Percentiles rank a stretch among this genome's conserved stretches.
These are phyloP conservation scores for Thymelicus lineola DNA, from an alignment of 2,888 invertebrate genomes.

Conservation along the genomic window DNA sequence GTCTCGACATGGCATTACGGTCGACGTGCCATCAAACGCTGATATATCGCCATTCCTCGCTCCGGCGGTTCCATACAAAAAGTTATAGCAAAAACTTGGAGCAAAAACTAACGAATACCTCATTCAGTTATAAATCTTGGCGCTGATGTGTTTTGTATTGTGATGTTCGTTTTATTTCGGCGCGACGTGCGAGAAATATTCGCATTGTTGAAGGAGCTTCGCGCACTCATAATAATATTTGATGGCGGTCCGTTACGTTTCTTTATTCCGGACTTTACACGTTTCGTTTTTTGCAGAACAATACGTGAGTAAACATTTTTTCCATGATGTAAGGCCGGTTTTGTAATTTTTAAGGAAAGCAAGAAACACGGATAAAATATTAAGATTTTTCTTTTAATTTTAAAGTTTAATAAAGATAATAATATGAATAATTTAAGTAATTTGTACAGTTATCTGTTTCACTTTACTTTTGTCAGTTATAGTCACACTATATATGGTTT, in stretches of 20 bases:
- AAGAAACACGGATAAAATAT: not conserved
- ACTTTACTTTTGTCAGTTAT: no score
- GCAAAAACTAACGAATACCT: constrained; percentile 35
- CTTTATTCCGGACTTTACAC: constrained; percentile 10
- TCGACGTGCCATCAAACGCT: not conserved
- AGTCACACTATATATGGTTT: no score
- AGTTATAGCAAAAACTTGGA: constrained; percentile 28
- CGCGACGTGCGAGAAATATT: constrained; percentile 23
- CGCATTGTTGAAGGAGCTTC: constrained; percentile 14
- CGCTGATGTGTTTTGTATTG: constrained; percentile 36
- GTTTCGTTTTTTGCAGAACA: not conserved
- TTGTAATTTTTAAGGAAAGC: not conserved
- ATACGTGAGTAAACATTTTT: not conserved
- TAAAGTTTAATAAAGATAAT: no score
- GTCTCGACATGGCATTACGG: not conserved
- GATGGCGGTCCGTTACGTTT: constrained; percentile 7
- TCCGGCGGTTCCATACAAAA: constrained; percentile 21
- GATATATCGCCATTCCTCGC: constrained; percentile 35
- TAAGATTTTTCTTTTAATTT: no score
- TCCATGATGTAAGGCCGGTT: not conserved
- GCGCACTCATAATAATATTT: constrained; percentile 3
- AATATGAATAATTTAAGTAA: no score
- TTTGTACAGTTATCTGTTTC: no score
- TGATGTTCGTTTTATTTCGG: constrained; percentile 24
- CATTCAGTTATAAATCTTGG: constrained; percentile 35